Percentiles rank a stretch among this genome's conserved stretches.
Conservation (phyloP, 2,113 vertebrate genomes). For the Telmatochromis sp. region DNA sequence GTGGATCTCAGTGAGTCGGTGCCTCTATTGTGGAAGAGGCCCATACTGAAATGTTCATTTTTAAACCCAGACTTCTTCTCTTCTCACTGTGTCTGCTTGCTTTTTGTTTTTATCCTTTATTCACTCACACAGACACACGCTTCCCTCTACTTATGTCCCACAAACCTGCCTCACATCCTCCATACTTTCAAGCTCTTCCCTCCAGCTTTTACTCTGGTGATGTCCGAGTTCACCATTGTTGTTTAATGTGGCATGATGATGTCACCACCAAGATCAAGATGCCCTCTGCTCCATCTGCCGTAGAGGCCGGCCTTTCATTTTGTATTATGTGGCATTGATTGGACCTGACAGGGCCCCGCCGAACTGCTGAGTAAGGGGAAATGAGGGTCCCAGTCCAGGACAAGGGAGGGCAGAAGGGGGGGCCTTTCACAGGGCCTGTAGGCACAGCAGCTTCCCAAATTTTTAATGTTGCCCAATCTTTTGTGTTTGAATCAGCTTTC, state of each 20-base stretch:
- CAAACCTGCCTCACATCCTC: constrained; percentile 2
- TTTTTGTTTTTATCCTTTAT: constrained; percentile 39
- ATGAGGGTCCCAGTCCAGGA: background rate
- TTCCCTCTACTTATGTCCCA: background rate
- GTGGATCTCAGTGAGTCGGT: constrained; percentile 32
- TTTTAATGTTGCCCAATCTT: background rate
- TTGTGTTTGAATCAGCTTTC: background rate
- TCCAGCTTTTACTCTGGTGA: background rate
- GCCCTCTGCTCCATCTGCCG: constrained; percentile 59
- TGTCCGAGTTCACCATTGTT: constrained; percentile 2
- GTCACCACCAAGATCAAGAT: constrained; percentile 44
- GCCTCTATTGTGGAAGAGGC: constrained; percentile 42
- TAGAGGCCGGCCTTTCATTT: constrained; percentile 46
- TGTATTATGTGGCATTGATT: constrained; percentile 54
- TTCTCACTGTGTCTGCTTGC: constrained; percentile 9
- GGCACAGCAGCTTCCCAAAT: background rate
- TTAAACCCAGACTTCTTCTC: background rate
- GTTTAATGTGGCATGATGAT: constrained; percentile 45
- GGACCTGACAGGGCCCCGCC: constrained; percentile 45
- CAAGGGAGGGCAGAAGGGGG: background rate
- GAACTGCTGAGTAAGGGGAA: constrained; percentile 56
- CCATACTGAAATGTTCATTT: background rate
- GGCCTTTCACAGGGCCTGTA: background rate
- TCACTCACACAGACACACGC: background rate
- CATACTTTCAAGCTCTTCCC: background rate